phyloP scores from a whole-genome alignment of 2,797 vertebrate genomes.

The Bradypodion pumilum region DNA sequence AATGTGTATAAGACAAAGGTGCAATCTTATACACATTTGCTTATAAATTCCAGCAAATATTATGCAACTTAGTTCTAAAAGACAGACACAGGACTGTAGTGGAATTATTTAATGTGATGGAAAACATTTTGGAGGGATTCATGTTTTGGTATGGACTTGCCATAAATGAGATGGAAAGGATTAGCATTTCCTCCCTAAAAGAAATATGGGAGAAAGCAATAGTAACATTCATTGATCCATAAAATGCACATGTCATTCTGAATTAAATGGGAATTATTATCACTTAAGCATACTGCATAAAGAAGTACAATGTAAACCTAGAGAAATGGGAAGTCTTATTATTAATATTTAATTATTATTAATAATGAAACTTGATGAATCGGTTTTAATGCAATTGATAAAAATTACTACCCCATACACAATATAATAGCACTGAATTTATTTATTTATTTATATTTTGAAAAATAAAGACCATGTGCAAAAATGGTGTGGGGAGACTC shows the following conservation, averaged over 20 bases:
- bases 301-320: neutral
- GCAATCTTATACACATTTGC: neutral
- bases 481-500: too few species aligned
- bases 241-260: neutral
- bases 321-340: neutral
- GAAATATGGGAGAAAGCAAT: neutral
- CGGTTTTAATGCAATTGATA: neutral
- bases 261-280: neutral
- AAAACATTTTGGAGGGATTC: neutral
- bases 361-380: neutral
- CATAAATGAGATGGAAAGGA: neutral
- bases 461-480: too few species aligned
- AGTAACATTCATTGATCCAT: neutral
- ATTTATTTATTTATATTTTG: neutral
- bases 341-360: too few species aligned
- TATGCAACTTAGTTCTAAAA: neutral
- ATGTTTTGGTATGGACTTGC: neutral
- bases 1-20: neutral
- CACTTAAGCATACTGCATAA: neutral
- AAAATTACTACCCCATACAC: neutral
- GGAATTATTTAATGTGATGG: neutral
- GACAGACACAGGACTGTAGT: neutral
- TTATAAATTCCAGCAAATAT: neutral
- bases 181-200: neutral
- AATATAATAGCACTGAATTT: neutral